phyloP scores from a whole-genome alignment of 2,797 vertebrate species.

The Spinus olivaceus region DNA sequence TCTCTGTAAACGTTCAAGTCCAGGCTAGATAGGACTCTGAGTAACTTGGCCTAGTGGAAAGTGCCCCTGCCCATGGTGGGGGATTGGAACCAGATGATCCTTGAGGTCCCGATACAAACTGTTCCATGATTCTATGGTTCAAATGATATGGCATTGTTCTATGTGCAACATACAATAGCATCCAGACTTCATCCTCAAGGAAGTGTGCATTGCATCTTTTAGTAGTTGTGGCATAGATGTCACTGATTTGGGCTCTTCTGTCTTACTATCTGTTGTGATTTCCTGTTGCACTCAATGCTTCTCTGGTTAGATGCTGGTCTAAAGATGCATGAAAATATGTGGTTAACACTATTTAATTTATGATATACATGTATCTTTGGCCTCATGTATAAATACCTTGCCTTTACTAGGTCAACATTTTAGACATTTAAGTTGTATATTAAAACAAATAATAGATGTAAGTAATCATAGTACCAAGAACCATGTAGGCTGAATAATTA shows the following conservation, averaged over 20 bases:
- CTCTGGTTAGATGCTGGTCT: not conserved
- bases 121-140: not conserved
- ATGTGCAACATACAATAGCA: not conserved
- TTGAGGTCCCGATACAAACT: not conserved
- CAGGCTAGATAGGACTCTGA: not conserved
- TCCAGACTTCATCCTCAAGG: not conserved
- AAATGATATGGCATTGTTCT: not conserved
- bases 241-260: not conserved
- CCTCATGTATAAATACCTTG: not conserved
- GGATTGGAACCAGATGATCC: rapidly evolving
- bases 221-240: not conserved
- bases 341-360: not conserved
- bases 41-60: not conserved
- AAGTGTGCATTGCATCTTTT: not conserved
- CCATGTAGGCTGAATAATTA: not conserved
- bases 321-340: not conserved
- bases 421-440: not conserved
- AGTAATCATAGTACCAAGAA: not conserved
- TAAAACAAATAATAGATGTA: not conserved
- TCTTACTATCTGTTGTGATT: not conserved
- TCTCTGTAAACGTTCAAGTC: not conserved
- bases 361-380: not conserved
- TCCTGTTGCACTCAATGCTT: not conserved
- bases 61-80: not conserved
- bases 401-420: not conserved